Conservation (phyloP, 2,888 invertebrate genomes). For the Agelastica alni region DNA sequence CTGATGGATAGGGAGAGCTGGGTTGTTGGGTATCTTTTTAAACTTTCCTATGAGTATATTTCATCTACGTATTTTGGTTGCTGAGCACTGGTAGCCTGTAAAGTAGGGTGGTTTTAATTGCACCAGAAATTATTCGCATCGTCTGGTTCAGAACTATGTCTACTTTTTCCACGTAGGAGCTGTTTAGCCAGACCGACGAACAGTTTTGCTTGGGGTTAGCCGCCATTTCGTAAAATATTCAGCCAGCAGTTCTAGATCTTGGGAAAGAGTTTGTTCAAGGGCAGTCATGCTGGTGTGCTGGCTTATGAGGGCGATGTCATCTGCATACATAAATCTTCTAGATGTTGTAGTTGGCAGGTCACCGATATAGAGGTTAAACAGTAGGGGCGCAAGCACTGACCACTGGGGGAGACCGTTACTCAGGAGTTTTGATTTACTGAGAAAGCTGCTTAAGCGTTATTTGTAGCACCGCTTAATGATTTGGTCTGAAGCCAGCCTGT, state of each 20-base stretch:
- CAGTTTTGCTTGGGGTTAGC: not conserved
- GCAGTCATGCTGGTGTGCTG: not conserved
- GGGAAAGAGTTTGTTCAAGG: not conserved
- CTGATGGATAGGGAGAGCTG: too few species aligned
- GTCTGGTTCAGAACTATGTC: too few species aligned
- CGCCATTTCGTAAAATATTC: not conserved
- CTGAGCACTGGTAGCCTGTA: too few species aligned
- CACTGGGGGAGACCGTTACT: not conserved
- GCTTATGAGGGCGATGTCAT: slow-evolving; percentile 1
- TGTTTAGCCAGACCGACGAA: too few species aligned
- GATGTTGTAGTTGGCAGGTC: not conserved
- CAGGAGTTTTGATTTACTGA: not conserved
- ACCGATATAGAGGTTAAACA: not conserved
- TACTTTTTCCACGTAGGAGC: too few species aligned
- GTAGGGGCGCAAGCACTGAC: not conserved
- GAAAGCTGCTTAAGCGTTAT: not conserved
- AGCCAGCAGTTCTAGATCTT: not conserved
- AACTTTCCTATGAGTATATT: too few species aligned
- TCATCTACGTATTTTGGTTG: too few species aligned
- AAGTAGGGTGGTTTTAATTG: too few species aligned
- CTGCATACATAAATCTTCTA: not conserved
- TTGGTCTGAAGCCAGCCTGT: not conserved
- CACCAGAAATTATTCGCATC: too few species aligned
- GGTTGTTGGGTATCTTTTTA: too few species aligned
- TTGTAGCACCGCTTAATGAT: not conserved